Conservation (phyloP, 2,113 vertebrate genomes). For the Silurus glanis region DNA sequence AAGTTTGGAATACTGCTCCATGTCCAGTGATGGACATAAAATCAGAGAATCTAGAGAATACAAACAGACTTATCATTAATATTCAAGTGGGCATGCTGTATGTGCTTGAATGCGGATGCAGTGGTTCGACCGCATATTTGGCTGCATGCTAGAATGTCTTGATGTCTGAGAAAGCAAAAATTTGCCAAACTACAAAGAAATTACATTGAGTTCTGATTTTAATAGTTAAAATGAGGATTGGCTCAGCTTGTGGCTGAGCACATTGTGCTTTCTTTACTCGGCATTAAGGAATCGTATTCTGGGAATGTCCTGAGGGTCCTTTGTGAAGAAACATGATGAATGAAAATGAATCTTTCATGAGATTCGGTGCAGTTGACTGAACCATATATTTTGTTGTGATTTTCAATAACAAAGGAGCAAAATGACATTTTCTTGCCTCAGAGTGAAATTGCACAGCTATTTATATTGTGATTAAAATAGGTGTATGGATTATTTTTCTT, state of each 20-base stretch:
- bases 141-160: constrained; percentile 15
- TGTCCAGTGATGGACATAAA: constrained; percentile 44
- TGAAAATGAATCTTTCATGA: constrained; percentile 59
- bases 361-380: constrained; percentile 56
- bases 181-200: constrained; percentile 4
- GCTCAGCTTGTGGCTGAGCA: constrained; percentile 36
- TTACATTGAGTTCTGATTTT: constrained; percentile 37
- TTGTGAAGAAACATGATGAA: constrained; percentile 54
- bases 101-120: constrained; percentile 14
- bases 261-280: constrained; percentile 37
- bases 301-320: constrained; percentile 52
- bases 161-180: constrained; percentile 33
- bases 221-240: constrained; percentile 50
- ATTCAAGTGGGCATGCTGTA: constrained; percentile 39
- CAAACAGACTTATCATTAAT: constrained; percentile 42
- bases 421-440: constrained; percentile 55
- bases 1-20: constrained; percentile 33
- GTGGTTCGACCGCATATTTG: background rate
- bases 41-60: constrained; percentile 48
- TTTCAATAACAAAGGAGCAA: constrained; percentile 57
- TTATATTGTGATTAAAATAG: constrained; percentile 57
- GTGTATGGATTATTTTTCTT: constrained; percentile 46
- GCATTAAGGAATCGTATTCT: constrained; percentile 49
- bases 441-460: constrained; percentile 50
- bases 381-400: constrained; percentile 58